phyloP scores from a whole-genome alignment of 2,797 vertebrate genomes.

The Lepilemur septentrionalis region DNA sequence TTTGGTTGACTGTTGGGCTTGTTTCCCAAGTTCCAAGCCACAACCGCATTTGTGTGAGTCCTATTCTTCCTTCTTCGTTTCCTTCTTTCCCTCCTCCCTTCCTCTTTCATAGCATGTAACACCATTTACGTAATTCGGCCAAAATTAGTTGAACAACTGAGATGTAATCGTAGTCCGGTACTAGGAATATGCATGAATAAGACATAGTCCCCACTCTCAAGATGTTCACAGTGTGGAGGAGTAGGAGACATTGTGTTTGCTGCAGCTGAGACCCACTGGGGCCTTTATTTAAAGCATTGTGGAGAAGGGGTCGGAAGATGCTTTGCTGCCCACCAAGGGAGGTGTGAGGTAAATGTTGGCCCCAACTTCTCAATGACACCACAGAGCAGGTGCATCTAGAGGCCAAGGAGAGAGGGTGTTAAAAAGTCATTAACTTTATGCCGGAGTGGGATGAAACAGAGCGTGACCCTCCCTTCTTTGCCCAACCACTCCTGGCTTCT shows the following conservation, averaged over 20 bases:
- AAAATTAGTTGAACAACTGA: background rate
- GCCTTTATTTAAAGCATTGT: background rate
- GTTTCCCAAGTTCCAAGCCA: background rate
- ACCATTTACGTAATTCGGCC: background rate
- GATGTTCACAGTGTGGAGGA: background rate
- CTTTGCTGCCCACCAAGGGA: background rate
- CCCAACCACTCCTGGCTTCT: background rate
- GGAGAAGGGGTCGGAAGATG: background rate
- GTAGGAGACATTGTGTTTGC: background rate
- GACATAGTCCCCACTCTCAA: background rate
- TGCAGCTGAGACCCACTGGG: background rate
- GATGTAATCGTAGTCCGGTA: background rate
- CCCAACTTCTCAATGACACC: background rate
- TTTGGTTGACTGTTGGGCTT: background rate
- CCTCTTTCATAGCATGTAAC: background rate
- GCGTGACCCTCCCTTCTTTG: background rate
- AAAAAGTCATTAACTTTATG: background rate
- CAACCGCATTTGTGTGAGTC: background rate
- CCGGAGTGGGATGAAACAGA: background rate
- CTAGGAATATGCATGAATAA: background rate
- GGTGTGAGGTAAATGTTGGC: background rate
- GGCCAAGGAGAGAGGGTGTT: background rate
- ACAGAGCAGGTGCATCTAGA: background rate
- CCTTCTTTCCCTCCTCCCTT: background rate
- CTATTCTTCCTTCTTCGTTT: background rate